These are phyloP conservation scores for Limonius californicus DNA, from an alignment of 1,140 invertebrate species.

Conservation along the genomic window DNA sequence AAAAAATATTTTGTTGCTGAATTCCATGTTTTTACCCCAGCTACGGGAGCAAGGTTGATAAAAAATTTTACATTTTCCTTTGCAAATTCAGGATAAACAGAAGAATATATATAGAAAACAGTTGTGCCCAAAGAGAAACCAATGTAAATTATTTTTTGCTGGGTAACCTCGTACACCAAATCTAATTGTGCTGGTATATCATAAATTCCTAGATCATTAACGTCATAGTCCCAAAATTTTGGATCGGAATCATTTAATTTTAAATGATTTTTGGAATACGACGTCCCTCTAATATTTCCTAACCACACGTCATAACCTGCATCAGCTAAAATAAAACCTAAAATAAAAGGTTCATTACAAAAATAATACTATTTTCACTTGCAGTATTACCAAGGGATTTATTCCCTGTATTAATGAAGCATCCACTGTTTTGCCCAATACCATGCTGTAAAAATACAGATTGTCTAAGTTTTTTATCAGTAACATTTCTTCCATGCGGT, in stretches of 20 bases:
- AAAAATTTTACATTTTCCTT: conserved; percentile 8
- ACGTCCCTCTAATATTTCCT: conserved; percentile 61
- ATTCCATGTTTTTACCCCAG: too few relatives aligned
- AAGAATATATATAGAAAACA: conserved; percentile 1
- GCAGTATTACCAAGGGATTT: conserved; percentile 49
- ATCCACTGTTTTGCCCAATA: conserved; percentile 57
- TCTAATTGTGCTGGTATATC: conserved; percentile 50
- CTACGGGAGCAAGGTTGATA: conserved; percentile 13
- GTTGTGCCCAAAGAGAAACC: conserved; percentile 59
- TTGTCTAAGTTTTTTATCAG: background rate
- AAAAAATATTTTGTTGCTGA: background rate
- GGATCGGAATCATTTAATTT: conserved; percentile 45
- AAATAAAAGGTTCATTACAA: conserved; percentile 18
- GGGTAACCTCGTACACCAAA: conserved; percentile 54
- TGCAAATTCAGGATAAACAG: conserved; percentile 14
- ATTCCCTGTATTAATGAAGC: conserved; percentile 57
- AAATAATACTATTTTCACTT: background rate
- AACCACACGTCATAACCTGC: conserved; percentile 50
- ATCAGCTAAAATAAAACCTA: conserved; percentile 59
- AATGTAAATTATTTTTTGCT: conserved; percentile 53
- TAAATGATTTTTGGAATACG: conserved; percentile 52
- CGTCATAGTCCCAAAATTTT: conserved; percentile 59
- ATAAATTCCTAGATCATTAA: conserved; percentile 53
- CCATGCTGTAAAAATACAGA: conserved; percentile 64
- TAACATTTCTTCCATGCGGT: background rate